phyloP scores from a whole-genome alignment of 2,113 vertebrate species.

The Anolis carolinensis region DNA sequence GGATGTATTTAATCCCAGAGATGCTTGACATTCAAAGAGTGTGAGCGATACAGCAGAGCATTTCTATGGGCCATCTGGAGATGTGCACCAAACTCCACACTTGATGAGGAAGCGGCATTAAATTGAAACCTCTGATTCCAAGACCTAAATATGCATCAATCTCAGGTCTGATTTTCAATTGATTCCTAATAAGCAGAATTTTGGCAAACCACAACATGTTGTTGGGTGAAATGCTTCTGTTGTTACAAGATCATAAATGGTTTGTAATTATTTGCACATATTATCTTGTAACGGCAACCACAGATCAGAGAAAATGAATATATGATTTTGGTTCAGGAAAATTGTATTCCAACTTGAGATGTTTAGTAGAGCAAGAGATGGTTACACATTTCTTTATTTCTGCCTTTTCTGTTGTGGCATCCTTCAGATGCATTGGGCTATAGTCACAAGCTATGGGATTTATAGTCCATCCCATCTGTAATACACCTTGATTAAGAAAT shows the following conservation, averaged over 20 bases:
- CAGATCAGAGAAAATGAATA: background rate
- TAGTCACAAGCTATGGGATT: background rate
- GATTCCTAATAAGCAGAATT: conserved; percentile 61
- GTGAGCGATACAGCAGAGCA: conserved; percentile 78
- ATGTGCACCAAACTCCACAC: conserved; percentile 68
- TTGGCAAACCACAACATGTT: conserved; percentile 48
- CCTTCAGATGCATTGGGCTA: background rate
- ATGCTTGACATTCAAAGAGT: conserved; percentile 83
- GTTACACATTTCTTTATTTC: background rate
- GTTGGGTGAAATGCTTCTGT: conserved; percentile 35
- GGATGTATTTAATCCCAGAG: conserved; percentile 81
- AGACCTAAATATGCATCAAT: conserved; percentile 75
- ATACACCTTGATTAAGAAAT: no score
- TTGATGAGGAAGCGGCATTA: conserved; percentile 77
- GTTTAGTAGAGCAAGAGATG: background rate
- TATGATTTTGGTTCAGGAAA: background rate
- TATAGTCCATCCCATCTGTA: no score
- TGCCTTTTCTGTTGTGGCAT: background rate
- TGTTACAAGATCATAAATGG: conserved; percentile 54
- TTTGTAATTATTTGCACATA: conserved; percentile 44
- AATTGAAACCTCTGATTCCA: conserved; percentile 74
- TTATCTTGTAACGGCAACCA: background rate
- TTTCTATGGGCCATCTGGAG: conserved; percentile 85
- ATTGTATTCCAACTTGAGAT: background rate
- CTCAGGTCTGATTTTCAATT: conserved; percentile 60